phyloP scores from a whole-genome alignment of 2,888 invertebrate genomes.

The Hyposoter dolosus region DNA sequence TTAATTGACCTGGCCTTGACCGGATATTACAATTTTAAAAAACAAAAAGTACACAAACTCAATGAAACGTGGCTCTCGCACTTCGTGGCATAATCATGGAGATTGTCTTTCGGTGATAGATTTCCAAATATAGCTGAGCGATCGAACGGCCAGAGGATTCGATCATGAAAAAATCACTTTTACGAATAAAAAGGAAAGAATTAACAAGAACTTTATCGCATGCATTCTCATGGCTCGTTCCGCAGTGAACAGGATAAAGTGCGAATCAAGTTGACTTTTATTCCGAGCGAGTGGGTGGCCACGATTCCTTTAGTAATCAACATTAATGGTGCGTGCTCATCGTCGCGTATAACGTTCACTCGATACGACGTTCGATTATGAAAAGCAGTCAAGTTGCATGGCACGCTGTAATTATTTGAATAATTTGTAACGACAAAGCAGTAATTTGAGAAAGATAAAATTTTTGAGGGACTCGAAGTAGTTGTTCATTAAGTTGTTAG shows the following conservation, averaged over 20 bases:
- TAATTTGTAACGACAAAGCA: neutral
- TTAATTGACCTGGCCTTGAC: neutral
- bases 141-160: neutral
- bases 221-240: neutral
- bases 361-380: neutral
- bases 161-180: neutral
- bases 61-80: neutral
- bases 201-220: neutral
- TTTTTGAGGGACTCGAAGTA: neutral
- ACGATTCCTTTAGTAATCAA: constrained; percentile 1
- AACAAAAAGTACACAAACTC: neutral
- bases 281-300: neutral
- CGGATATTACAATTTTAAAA: neutral
- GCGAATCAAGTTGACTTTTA: neutral
- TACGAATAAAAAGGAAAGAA: neutral
- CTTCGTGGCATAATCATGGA: neutral
- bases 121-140: neutral
- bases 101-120: neutral
- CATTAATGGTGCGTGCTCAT: neutral
- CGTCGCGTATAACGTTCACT: neutral
- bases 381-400: neutral
- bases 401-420: neutral
- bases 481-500: constrained; percentile 5
- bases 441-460: neutral
- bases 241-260: neutral